Base-by-base conservation (phyloP, 2,888 invertebrate species). In the Nemurella pictetii region DNA sequence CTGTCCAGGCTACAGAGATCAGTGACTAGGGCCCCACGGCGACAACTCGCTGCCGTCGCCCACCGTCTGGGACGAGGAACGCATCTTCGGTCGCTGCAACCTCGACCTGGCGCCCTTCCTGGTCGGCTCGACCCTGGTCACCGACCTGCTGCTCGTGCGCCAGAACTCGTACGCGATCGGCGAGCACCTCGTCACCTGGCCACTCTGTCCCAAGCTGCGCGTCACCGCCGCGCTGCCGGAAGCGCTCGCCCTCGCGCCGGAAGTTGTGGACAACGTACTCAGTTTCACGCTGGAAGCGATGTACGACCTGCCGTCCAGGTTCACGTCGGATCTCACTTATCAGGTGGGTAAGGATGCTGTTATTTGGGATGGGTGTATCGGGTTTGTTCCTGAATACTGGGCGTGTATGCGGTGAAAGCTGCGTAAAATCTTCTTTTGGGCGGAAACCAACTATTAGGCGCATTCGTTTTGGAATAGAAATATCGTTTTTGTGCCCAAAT, bases 251-350 rank as follows among this genome's bases (percentile, higher is more conserved):
- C 5, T 4, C 27, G 78, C 27, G 0, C 9, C 27, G 30, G 78
- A 30, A 4, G 78, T 29, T 2, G 30, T 3, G 0, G 78, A 78
- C 30, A 88, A 88, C 29, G 87, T 89, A 80, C 36, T 90, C 20
- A 88, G 88, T 84, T 87, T 90, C 36, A 89, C 90, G 0, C 83
- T 90, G 0, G 90, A 90, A 87, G 89, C 90, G 0, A 88, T 90
- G 85, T 90, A 89, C 85, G 90, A 90, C 86, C 84, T 89, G 80
- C 90, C 90, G 0, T 74, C 85, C 15, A 32, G 87, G 3, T 86
- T 89, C 86, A 80, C 85, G 5, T 81, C 86, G 2, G 87, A 89
- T 74, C 88, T 89, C 88, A 87, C 88, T n/a, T 90, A 89, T 85
- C 88, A 87, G 86, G 85, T 55, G 55, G 9, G 9, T 7, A 55